Evolutionary conservation across 2,797 vertebrate species (phyloP).

Genomic region (Channallabes apus): DNA sequence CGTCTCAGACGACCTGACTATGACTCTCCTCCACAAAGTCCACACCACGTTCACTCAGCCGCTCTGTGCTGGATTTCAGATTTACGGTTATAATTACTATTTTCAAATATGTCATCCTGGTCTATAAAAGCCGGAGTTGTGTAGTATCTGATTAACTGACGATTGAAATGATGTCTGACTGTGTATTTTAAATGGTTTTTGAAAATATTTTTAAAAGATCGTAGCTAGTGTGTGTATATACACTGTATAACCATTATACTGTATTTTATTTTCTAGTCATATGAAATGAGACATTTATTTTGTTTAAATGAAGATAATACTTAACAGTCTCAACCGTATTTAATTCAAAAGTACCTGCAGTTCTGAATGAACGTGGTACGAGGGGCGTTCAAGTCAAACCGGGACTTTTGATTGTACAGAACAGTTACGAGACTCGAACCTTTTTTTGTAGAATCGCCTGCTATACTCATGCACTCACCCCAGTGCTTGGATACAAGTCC

Average conservation of each 20-base stretch:
- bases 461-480: no score
- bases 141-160: neutral
- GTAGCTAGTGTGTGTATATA: neutral
- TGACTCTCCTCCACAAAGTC: conserved; percentile 43
- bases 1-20: conserved; percentile 34
- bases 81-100: neutral
- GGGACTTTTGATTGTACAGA: no score
- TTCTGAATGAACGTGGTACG: neutral
- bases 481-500: no score
- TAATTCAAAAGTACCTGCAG: neutral
- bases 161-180: neutral
- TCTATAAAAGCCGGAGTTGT: neutral
- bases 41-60: conserved; percentile 42
- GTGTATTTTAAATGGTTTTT: neutral
- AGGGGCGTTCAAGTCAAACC: neutral
- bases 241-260: neutral
- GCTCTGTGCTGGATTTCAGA: conserved; percentile 35
- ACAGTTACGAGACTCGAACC: no score
- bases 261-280: neutral
- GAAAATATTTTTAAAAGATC: neutral
- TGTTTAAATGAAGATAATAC: no score
- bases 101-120: conserved; percentile 1
- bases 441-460: no score
- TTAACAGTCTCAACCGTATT: neutral
- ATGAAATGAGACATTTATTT: no score